Evolutionary conservation across 1,140 invertebrate genomes (phyloP), one percentile per base, ranked within the genome.

Genomic region (Ylistrum balloti): DNA sequence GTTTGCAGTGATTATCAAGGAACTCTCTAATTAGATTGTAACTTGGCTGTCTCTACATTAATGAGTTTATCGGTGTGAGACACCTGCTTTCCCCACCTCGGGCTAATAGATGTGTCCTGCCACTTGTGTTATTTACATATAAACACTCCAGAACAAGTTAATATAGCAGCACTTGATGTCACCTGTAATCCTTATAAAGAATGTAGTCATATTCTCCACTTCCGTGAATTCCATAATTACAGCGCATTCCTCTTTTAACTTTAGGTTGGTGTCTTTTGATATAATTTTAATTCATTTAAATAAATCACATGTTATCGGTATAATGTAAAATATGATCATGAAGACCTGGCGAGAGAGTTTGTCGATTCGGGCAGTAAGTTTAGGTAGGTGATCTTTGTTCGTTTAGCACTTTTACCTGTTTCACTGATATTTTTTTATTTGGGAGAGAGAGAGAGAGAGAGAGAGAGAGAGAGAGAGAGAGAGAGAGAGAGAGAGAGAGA

Each of bases 71-170:
- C 56, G 2, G 56, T n/a, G 13, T 17, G 56, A n/a, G n/a, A 74
- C 56, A 74, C 5, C 56, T 28, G 56, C 22, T 74, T 74, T 22
- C 17, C 56, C 28, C 56, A 74, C 56, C 56, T 74, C 56, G 28
- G 56, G 56, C 56, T 74, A 28, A 74, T 74, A 28, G 56, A 28
- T 74, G 56, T 74, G 56, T 74, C 56, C 56, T 74, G n/a, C n/a
- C 56, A 28, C 56, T 74, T 22, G 56, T 74, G 56, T 7, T 74
- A 74, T 74, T 74, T 74, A 74, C 56, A 74, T n/a, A 74, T 28
- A n/a, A 74, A 74, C 56, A 74, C 56, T 7, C 35, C 1, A 45
- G 41, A 45, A n/a, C n/a, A 28, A 28, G 17, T n/a, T 74, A 28
- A 74, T 74, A 74, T 74, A 22, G 28, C 5, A 28, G 56, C 28